Base-by-base conservation (phyloP, 2,113 vertebrate species). In the Pica pica region DNA sequence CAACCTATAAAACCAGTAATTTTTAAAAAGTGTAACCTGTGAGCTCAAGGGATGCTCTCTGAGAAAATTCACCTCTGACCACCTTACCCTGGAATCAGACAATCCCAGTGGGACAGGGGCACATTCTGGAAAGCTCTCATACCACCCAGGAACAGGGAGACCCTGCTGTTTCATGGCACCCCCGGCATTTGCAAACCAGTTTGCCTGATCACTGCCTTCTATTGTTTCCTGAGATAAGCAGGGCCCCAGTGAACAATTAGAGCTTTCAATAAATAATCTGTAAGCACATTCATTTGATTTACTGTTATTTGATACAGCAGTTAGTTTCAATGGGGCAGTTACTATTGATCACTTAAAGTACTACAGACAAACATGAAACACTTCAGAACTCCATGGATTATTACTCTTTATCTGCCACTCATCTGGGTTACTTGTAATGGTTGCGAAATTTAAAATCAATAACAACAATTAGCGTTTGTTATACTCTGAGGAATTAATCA, bases 271-370 rank as follows among this genome's bases (percentile, higher is more conserved):
- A 98, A 98, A 98, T 98, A 98, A 98, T 98, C 98, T 98, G 97
- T 98, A 98, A 98, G 98, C 96, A 98, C 98, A 98, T 98, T 98
- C 97, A 96, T 98, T 98, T 98, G 98, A 98, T 98, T 98, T 98
- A 98, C 96, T 98, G 98, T 98, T 98, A 98, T 98, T 98, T 98
- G 98, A 98, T 98, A 98, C 96, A 98, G 98, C 98, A 97, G 98
- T 98, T 98, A 98, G 98, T 98, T 98, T 98, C 98, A 98, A 98
- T 98, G 98, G 98, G 98, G 98, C 98, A 98, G 98, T 98, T 98
- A 98, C 98, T 98, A 98, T 98, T 98, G 98, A 98, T 98, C 98
- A 98, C 97, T 87, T 97, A 97, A 98, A 98, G 97, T 98, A 98
- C 98, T 97, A 97, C 98, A 98, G 97, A 98, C 97, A 98, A 98